Base-by-base conservation (phyloP, 2,888 invertebrate genomes). In the Carpatolechia fugitivella region DNA sequence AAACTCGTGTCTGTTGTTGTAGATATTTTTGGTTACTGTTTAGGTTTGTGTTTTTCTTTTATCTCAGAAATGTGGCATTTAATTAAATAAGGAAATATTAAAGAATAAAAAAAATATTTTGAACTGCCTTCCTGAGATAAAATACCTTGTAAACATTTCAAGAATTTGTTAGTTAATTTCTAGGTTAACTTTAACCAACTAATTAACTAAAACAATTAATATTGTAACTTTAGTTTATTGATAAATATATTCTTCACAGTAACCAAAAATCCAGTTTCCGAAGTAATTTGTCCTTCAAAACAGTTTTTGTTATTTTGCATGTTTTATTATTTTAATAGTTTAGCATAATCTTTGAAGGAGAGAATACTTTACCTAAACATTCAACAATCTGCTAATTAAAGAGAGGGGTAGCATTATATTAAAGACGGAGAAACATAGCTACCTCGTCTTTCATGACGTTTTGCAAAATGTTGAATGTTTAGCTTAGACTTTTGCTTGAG, bases 401-500 rank as follows among this genome's bases (percentile, higher is more conserved):
- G 24, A 24, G 6, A n/a, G n/a, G n/a, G n/a, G n/a, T n/a, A n/a
- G n/a, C n/a, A n/a, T n/a, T n/a, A n/a, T n/a, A n/a, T n/a, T n/a
- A n/a, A n/a, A n/a, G n/a, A n/a, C n/a, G n/a, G n/a, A n/a, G n/a
- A n/a, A n/a, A n/a, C n/a, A n/a, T n/a, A n/a, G n/a, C n/a, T n/a
- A n/a, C n/a, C n/a, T n/a, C n/a, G n/a, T n/a, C n/a, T n/a, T n/a
- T n/a, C n/a, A n/a, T n/a, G n/a, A n/a, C 18, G 16, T 41, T 41
- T 5, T 10, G 4, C 18, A 8, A 41, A 11, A 18, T 41, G 8
- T 16, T 41, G 40, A 41, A 41, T 20, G 11, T 18, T 18, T 8
- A 18, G 24, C 24, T 24, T 24, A 16, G 1, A 38, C 3, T 16
- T 16, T 52, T 18, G 71, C 74, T 76, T 71, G 60, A 16, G 70